Evolutionary conservation across 1,140 invertebrate species (phyloP), one percentile per base, ranked within the genome.

Genomic region (Drosophila auraria): DNA sequence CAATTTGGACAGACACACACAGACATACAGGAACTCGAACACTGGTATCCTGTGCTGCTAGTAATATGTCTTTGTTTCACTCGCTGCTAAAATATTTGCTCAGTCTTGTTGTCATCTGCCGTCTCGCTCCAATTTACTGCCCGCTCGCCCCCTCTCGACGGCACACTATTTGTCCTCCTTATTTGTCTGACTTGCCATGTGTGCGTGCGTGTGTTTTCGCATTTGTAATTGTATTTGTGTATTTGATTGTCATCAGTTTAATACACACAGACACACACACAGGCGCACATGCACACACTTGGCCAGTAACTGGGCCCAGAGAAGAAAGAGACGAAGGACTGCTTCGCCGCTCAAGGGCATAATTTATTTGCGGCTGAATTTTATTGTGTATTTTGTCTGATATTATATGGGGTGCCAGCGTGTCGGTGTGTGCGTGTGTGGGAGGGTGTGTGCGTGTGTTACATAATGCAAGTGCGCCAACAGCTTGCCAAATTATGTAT

Each of bases 221-320:
- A 77, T 82, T 84, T 84, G 83, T 91, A 87, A 91, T 91, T 91
- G 87, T 91, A 78, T 91, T 91, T 91, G 87, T 91, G 87, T 84
- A 82, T 91, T 83, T 91, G 87, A 91, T 91, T 91, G 81, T 78
- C 83, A 84, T 91, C 87, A 87, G 80, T 82, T 79, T 84, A 78
- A 79, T 89, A 84, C 81, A 76, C 80, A 80, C 76, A 77, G n/a
- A n/a, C n/a, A n/a, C n/a, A n/a, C n/a, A n/a, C n/a, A n/a, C n/a
- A n/a, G n/a, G n/a, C n/a, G n/a, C 27, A 53, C 40, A 50, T 42
- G 17, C 30, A 20, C 45, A 65, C 30, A 47, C 20, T 56, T 65
- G 69, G 50, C 50, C 58, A 76, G 33, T 45, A 42, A 50, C 53
- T 60, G 60, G 58, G 30, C 45, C 45, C 66, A 38, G 23, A 33